Evolutionary conservation across 1,140 invertebrate species (phyloP).

Genomic region (Drosophila aff.): DNA sequence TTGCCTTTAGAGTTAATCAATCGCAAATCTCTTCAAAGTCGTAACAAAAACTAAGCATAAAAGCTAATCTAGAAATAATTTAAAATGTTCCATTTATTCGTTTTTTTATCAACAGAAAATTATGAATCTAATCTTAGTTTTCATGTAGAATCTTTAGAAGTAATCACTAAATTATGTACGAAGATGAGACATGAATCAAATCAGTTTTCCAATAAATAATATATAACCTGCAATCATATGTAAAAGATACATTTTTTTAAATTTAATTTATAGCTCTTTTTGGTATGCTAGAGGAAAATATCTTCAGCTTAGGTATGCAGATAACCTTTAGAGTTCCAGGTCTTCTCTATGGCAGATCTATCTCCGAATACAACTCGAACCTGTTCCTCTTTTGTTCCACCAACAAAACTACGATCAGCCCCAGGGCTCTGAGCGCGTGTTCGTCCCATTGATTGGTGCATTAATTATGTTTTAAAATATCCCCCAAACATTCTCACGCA

Average conservation of each 20-base stretch:
- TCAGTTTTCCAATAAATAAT: background rate
- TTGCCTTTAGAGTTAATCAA: background rate
- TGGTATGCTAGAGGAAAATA: too few species aligned
- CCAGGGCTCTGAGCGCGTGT: background rate
- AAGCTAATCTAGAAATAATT: background rate
- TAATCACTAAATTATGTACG: background rate
- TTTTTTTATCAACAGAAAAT: background rate
- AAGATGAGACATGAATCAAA: background rate
- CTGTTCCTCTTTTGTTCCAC: background rate
- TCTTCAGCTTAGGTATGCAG: too few species aligned
- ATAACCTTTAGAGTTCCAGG: background rate
- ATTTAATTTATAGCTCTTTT: too few species aligned
- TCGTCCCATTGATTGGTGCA: constrained; percentile 22
- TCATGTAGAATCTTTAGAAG: background rate
- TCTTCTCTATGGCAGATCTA: background rate
- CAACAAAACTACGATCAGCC: background rate
- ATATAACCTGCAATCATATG: background rate
- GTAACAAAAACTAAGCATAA: background rate
- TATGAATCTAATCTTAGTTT: background rate
- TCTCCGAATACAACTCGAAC: background rate
- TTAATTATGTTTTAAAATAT: background rate
- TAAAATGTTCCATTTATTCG: background rate
- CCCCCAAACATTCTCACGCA: background rate
- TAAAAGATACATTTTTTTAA: background rate
- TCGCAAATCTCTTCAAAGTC: background rate